Evolutionary conservation across 2,888 invertebrate genomes (phyloP).

Genomic region (Adelognathus sp.): DNA sequence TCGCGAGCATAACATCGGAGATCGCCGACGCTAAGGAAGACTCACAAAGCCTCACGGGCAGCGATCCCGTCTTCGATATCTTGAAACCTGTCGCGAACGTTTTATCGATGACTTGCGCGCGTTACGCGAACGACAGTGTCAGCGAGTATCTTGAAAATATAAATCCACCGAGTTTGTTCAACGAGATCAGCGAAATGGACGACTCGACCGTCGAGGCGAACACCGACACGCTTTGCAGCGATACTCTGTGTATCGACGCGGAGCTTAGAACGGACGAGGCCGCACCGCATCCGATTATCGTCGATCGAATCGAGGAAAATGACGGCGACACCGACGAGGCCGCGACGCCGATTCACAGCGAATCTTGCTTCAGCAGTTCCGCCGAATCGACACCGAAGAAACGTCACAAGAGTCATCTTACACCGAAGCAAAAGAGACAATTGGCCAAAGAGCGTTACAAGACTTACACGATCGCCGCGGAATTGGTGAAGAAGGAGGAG

Average conservation of each 20-base stretch:
- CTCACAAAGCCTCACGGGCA: conserved; percentile 77
- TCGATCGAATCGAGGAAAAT: conserved; percentile 76
- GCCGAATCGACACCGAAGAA: conserved; percentile 90
- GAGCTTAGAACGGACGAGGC: conserved; percentile 81
- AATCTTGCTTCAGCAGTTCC: conserved; percentile 84
- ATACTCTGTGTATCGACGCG: conserved; percentile 82
- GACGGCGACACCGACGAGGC: conserved; percentile 85
- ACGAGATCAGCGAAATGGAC: conserved; percentile 86
- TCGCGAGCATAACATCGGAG: conserved; percentile 92
- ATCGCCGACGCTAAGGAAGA: conserved; percentile 84
- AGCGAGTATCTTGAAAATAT: conserved; percentile 86
- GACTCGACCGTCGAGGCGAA: conserved; percentile 78
- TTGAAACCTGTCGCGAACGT: conserved; percentile 83
- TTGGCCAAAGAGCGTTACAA: conserved; percentile 90
- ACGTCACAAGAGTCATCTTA: conserved; percentile 82
- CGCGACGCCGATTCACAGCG: conserved; percentile 86
- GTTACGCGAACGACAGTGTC: conserved; percentile 80
- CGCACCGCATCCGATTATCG: conserved; percentile 47
- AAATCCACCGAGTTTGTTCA: conserved; percentile 88
- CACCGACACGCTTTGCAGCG: conserved; percentile 81
- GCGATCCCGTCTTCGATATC: conserved; percentile 83
- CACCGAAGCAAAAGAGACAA: conserved; percentile 90
- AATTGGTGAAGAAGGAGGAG: conserved; percentile 82
- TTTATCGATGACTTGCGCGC: conserved; percentile 79
- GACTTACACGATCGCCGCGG: conserved; percentile 90